Evolutionary conservation across 37 sponge, comb jelly and placozoan genomes (phyloP).

Genomic region (Aplysina aerophoba): DNA sequence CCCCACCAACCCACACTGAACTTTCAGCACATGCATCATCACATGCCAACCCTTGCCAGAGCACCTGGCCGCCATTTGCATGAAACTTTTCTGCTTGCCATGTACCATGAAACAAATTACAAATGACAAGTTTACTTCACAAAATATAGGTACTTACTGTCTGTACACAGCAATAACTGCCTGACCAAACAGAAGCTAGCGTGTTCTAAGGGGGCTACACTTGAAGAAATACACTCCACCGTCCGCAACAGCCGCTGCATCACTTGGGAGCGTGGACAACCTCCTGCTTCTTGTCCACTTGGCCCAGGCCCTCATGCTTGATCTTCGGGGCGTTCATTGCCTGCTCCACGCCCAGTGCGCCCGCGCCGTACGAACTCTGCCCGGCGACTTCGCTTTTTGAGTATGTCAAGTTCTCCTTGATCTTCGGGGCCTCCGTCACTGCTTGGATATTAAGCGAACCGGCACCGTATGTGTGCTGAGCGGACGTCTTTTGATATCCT

Average conservation of each 20-base stretch:
- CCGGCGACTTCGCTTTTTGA: constrained; percentile 69
- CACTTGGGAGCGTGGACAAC: not conserved
- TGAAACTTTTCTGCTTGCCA: too few species aligned
- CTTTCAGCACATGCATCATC: too few species aligned
- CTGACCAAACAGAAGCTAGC: too few species aligned
- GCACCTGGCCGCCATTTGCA: too few species aligned
- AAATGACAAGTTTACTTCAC: not conserved
- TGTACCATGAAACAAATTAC: not conserved
- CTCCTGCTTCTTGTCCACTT: constrained; percentile 80
- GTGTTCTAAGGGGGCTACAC: too few species aligned
- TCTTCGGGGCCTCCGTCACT: constrained; percentile 66
- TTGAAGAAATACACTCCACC: too few species aligned
- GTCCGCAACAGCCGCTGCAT: too few species aligned
- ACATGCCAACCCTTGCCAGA: too few species aligned
- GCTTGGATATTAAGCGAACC: constrained; percentile 79
- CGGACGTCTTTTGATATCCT: constrained; percentile 66
- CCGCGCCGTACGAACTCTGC: constrained; percentile 68
- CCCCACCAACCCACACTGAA: too few species aligned
- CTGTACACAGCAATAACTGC: not conserved
- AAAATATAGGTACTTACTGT: not conserved
- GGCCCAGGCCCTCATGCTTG: constrained; percentile 79
- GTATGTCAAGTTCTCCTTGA: constrained; percentile 63
- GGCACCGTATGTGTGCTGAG: constrained; percentile 77
- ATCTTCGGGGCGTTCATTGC: constrained; percentile 79
- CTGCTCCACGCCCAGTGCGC: constrained; percentile 68